Percentiles rank a stretch among this genome's conserved stretches.
Evolutionary conservation across 2,797 vertebrate species (phyloP).

Genomic region (Cirrhinus mrigala): DNA sequence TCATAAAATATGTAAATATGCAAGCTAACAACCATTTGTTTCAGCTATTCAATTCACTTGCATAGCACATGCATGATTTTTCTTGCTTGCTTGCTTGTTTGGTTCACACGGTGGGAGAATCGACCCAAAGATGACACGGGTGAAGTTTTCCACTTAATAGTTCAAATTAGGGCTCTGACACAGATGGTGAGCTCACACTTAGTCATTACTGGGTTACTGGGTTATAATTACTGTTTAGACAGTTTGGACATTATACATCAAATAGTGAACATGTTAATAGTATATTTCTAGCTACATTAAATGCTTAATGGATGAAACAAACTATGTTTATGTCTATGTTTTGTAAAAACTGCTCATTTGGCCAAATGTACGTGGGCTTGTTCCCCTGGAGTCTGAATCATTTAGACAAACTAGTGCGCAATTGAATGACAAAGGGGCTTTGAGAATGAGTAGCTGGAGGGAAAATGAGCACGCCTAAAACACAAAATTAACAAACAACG

Average conservation of each 20-base stretch:
- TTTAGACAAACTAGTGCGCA: constrained; percentile 1
- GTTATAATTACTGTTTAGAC: constrained; percentile 65
- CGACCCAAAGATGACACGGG: constrained; percentile 56
- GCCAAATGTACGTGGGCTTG: neutral
- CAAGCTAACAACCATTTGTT: neutral
- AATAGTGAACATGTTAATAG: constrained; percentile 48
- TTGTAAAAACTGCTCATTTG: neutral
- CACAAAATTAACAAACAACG: neutral
- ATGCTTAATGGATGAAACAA: neutral
- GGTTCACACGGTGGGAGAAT: neutral
- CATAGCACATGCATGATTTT: too few species aligned
- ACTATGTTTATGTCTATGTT: neutral
- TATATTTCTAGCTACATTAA: constrained; percentile 29
- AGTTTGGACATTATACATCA: neutral
- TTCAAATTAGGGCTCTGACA: constrained; percentile 63
- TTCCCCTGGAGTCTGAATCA: constrained; percentile 7
- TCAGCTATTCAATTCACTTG: neutral
- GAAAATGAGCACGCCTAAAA: neutral
- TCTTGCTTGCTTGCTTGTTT: neutral
- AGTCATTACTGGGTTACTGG: constrained; percentile 65
- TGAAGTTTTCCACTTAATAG: constrained; percentile 54
- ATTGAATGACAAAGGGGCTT: neutral
- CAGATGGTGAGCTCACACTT: constrained; percentile 56
- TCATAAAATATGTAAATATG: neutral
- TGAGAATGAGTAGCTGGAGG: neutral